A percentile compares a stretch with the other conserved stretches of the same genome.
Evolutionary conservation across 2,797 vertebrate species (phyloP).

Genomic region (Diplodus puntazzo): DNA sequence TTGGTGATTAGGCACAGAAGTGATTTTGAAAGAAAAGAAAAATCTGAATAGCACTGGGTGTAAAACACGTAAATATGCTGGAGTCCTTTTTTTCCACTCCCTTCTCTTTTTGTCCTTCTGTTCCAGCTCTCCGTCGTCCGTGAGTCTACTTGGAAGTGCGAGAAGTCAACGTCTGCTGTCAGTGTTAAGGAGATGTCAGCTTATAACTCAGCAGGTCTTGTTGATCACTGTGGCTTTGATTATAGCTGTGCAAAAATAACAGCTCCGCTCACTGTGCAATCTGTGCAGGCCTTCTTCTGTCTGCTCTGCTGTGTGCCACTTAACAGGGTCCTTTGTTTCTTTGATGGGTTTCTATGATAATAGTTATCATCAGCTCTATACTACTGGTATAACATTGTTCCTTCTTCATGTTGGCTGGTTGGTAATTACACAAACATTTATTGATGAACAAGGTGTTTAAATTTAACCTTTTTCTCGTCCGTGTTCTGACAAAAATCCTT

Average conservation of each 20-base stretch:
- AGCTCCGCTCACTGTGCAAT: slow-evolving; percentile 50
- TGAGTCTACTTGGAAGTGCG: slow-evolving; percentile 9
- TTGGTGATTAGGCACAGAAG: slow-evolving; percentile 32
- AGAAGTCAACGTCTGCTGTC: slow-evolving; percentile 48
- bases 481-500: neutral
- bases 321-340: slow-evolving; percentile 38
- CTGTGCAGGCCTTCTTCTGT: slow-evolving; percentile 42
- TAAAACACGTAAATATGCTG: slow-evolving; percentile 1
- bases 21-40: neutral
- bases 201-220: slow-evolving; percentile 56
- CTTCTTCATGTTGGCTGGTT: neutral
- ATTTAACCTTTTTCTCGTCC: neutral
- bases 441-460: neutral
- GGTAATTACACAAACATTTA: slow-evolving; percentile 18
- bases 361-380: slow-evolving; percentile 26
- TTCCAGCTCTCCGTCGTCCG: neutral
- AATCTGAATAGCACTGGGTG: neutral
- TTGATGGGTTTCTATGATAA: slow-evolving; percentile 22
- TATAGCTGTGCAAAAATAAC: slow-evolving; percentile 65
- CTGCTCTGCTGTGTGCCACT: slow-evolving; percentile 46
- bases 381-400: slow-evolving; percentile 7
- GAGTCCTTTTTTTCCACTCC: neutral
- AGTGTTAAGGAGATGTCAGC: slow-evolving; percentile 46
- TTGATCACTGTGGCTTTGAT: slow-evolving; percentile 62
- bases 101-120: slow-evolving; percentile 19